phyloP scores from a whole-genome alignment of 2,797 vertebrate species.

The Anolis apletophallus region DNA sequence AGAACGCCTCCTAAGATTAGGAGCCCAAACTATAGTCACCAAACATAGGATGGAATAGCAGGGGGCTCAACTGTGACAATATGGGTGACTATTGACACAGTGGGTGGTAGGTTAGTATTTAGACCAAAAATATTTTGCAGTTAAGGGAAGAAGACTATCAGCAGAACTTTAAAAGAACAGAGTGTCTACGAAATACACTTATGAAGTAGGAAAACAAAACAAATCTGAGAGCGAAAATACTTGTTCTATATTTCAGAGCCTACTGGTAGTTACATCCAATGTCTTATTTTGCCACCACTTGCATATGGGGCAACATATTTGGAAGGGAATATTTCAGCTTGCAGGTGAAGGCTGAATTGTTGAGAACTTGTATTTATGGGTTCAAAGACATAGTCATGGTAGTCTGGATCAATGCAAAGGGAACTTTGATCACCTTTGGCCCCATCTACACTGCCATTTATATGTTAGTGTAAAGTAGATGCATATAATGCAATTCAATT shows the following conservation, averaged over 20 bases:
- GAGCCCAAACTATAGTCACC: not conserved
- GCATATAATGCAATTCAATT: no score
- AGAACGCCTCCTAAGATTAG: not conserved
- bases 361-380: no score
- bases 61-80: not conserved
- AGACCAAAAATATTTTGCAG: conserved; percentile 5
- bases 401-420: no score
- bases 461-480: no score
- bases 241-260: not conserved
- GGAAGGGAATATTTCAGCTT: not conserved
- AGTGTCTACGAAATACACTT: not conserved
- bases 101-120: not conserved
- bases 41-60: not conserved
- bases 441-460: no score
- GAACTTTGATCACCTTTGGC: no score
- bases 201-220: not conserved
- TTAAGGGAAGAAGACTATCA: not conserved
- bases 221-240: not conserved
- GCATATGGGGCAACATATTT: not conserved
- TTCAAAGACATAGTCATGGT: no score
- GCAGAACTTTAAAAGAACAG: not conserved
- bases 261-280: not conserved
- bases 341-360: no score
- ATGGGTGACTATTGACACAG: not conserved
- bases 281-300: not conserved